Evolutionary conservation across 2,888 invertebrate species (phyloP), one percentile per base, ranked within the genome.

Genomic region (Agonopterix heracliana): DNA sequence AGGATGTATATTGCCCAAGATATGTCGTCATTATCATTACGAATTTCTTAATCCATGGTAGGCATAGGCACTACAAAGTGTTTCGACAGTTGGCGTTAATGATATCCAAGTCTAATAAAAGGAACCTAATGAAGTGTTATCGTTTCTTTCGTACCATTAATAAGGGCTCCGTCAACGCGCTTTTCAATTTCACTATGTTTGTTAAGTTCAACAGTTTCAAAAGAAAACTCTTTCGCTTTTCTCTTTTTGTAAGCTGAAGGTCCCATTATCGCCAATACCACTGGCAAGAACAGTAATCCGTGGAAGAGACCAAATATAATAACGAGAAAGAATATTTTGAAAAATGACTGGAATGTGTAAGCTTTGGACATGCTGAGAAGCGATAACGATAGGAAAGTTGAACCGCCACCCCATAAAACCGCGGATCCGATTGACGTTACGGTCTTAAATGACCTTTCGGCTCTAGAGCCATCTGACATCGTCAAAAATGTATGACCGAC

Each of bases 401-500:
- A 94, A 26, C 94, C 91, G 1, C 95, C 95, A 2, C 95, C 95
- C 64, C 93, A 91, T 17, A 95, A 74, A 1, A 95, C 94, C 1
- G 95, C 95, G 14, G 92, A 90, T 7, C 95, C 95, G 50, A 95
- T 95, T 45, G 92, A 91, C 0, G 90, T 90, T 1, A 95, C 90
- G 0, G 95, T 93, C 60, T 90, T 88, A 41, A 91, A 74, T 0
- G 92, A 89, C 55, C 94, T 83, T 11, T 90, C 89, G n/a, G 89
- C 81, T 42, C 84, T 84, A 34, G 84, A 71, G 0, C 90, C 90
- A 41, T 89, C 81, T 12, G 83, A 77, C 12, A 90, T 78, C 1
- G 93, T 93, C 61, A 96, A 89, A 74, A 95, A 96, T 2, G 94
- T 93, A 68, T 95, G 95, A 0, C 94, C 94, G 5, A 95, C 92